Percentiles rank a stretch among this genome's conserved stretches.
phyloP scores from a whole-genome alignment of 2,888 invertebrate species.

The Oligia latruncula region DNA sequence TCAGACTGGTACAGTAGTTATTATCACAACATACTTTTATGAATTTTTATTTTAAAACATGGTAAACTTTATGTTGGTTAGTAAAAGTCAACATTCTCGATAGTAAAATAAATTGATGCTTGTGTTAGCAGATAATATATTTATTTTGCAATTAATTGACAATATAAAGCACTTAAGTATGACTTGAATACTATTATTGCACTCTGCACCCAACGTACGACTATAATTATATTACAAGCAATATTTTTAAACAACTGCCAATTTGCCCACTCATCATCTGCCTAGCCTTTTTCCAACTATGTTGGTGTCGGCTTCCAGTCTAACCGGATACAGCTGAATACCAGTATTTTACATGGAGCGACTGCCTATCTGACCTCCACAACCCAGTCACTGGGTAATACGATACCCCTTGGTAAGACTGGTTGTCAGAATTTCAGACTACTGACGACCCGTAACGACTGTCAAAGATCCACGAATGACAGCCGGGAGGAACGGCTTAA shows the following conservation, averaged over 20 bases:
- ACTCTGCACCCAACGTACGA: not conserved
- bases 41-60: not conserved
- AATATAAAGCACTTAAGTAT: conserved; percentile 12
- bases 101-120: not conserved
- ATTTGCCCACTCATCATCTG: conserved; percentile 3
- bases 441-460: not conserved
- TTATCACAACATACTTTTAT: no score
- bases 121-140: no score
- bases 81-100: not conserved
- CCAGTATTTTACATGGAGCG: not conserved
- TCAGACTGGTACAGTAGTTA: not conserved
- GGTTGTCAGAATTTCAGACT: not conserved
- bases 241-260: conserved; percentile 26
- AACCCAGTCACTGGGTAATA: not conserved
- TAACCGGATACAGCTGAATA: not conserved
- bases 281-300: not conserved
- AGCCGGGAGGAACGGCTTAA: not conserved
- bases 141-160: conserved; percentile 30
- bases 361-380: not conserved
- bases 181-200: conserved; percentile 11
- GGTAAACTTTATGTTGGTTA: not conserved
- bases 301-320: not conserved
- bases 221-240: conserved; percentile 26
- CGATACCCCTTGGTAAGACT: not conserved
- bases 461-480: not conserved